Percentiles rank a stretch among this genome's conserved stretches.
Evolutionary conservation across 2,113 vertebrate species (phyloP).

Genomic region (Sialia sialis): DNA sequence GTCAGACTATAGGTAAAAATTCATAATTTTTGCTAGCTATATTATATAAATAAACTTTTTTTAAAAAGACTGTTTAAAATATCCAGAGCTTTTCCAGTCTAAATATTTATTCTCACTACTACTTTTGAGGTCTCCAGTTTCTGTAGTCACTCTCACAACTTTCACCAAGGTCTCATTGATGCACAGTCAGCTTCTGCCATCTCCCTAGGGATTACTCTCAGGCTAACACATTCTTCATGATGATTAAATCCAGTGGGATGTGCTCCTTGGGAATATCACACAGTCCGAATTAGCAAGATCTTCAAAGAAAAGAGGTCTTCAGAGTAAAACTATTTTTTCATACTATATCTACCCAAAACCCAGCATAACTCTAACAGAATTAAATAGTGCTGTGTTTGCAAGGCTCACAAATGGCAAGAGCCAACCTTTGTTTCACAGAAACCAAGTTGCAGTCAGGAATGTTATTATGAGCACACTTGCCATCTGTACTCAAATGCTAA

Average conservation of each 20-base stretch:
- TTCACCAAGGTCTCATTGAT: not conserved
- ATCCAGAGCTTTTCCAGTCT: not conserved
- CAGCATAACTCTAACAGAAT: not conserved
- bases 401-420: not conserved
- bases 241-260: not conserved
- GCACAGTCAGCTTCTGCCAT: not conserved
- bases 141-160: not conserved
- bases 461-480: constrained; percentile 33
- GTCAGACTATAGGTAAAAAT: not conserved
- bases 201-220: not conserved
- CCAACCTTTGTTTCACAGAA: not conserved
- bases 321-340: not conserved
- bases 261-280: not conserved
- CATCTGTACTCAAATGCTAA: constrained; percentile 44
- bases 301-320: not conserved
- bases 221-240: not conserved
- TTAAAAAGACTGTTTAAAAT: not conserved
- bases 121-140: not conserved
- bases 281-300: not conserved
- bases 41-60: not conserved
- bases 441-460: not conserved
- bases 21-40: not conserved
- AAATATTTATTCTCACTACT: constrained; percentile 37
- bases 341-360: not conserved
- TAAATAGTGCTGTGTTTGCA: not conserved